Conservation (phyloP, 1,140 invertebrate genomes). For the Euura saliciscinereae region DNA sequence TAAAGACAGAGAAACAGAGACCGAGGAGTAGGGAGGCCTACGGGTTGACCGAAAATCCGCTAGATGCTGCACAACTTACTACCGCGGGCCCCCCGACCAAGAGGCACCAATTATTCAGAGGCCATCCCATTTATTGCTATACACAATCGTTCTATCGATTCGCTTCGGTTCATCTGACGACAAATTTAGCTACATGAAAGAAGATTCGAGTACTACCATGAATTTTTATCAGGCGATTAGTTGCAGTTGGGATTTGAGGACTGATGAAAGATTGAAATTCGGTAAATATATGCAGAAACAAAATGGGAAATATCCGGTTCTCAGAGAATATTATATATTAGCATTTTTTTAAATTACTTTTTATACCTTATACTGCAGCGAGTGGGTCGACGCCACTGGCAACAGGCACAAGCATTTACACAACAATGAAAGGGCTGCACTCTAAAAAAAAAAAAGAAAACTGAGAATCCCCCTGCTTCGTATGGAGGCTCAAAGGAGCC, state of each 20-base stretch:
- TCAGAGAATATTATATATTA: slow-evolving; percentile 40
- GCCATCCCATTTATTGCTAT: slow-evolving; percentile 15
- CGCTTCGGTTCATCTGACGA: neutral
- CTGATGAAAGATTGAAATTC: neutral
- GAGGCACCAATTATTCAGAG: neutral
- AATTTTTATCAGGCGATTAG: neutral
- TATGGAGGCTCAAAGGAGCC: neutral
- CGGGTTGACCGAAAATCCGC: slow-evolving; percentile 45
- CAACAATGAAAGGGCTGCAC: slow-evolving; percentile 56
- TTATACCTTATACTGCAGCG: neutral
- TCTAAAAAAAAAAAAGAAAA: slow-evolving; percentile 45
- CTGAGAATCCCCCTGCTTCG: neutral
- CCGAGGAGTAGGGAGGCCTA: slow-evolving; percentile 45
- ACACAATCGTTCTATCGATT: slow-evolving; percentile 19
- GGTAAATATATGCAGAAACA: slow-evolving; percentile 14
- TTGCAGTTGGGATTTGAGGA: neutral
- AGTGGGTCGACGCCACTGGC: neutral
- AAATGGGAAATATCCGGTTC: slow-evolving; percentile 54
- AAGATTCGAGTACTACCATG: too few relatives aligned
- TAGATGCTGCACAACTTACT: slow-evolving; percentile 33
- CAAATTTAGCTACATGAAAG: too few relatives aligned
- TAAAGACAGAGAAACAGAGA: neutral
- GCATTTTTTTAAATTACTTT: slow-evolving; percentile 52
- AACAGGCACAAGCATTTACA: slow-evolving; percentile 47
- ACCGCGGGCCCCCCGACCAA: neutral